phyloP scores from a whole-genome alignment of 2,888 invertebrate species.

The Molorchus minor region DNA sequence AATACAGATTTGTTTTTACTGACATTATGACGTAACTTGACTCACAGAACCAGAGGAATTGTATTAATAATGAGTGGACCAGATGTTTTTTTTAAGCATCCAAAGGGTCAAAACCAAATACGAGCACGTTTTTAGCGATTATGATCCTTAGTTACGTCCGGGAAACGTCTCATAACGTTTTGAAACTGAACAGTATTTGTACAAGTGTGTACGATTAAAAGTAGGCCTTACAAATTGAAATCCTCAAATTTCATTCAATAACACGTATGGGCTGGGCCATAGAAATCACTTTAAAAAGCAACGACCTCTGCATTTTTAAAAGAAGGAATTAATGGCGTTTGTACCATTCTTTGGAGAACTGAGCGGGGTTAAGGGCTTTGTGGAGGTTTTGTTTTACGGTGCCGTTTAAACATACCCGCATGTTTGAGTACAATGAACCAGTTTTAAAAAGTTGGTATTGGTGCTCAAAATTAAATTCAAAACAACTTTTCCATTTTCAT shows the following conservation, averaged over 20 bases:
- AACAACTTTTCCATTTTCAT: no score
- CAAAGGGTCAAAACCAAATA: constrained; percentile 47
- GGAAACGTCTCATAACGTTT: constrained; percentile 19
- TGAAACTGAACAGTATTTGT: constrained; percentile 32
- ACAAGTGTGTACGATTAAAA: constrained; percentile 44
- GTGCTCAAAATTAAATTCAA: no score
- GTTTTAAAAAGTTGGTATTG: no score
- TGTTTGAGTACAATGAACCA: no score
- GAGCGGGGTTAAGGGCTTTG: no score
- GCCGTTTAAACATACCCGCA: no score
- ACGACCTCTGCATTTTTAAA: constrained; percentile 25
- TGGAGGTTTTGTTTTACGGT: no score
- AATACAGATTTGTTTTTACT: constrained; percentile 41
- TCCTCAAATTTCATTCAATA: constrained; percentile 39
- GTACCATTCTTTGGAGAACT: no score
- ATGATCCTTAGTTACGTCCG: constrained; percentile 23
- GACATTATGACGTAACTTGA: constrained; percentile 35
- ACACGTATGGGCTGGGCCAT: constrained; percentile 31
- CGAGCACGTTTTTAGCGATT: constrained; percentile 26
- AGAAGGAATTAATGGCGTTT: background rate
- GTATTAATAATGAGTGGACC: constrained; percentile 40
- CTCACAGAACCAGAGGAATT: constrained; percentile 24
- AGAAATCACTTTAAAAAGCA: constrained; percentile 7
- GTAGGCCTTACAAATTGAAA: constrained; percentile 42
- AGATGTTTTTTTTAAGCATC: constrained; percentile 45